Evolutionary conservation across 2,113 vertebrate species (phyloP).

Genomic region (Pampusana beccarii): DNA sequence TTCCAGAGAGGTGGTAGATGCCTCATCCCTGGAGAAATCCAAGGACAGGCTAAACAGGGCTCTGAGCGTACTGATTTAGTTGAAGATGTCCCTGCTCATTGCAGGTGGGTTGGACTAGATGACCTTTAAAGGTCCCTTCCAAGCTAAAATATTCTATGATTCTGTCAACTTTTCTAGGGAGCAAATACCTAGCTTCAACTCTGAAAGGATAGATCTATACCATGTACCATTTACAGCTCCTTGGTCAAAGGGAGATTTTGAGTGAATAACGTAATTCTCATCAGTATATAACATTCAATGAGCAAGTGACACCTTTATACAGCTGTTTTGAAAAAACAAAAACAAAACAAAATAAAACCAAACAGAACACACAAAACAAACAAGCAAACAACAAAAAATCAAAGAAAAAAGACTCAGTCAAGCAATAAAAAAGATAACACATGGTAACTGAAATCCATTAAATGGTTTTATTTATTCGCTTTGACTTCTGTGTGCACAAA

Average conservation of each 20-base stretch:
- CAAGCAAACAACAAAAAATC: background rate
- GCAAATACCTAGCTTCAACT: background rate
- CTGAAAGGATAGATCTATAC: background rate
- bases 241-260: background rate
- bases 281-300: background rate
- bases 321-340: background rate
- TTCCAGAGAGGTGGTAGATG: too few species aligned
- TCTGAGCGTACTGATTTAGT: too few species aligned
- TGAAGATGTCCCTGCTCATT: too few species aligned
- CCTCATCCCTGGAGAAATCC: too few species aligned
- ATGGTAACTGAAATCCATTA: background rate
- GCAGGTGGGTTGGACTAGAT: too few species aligned
- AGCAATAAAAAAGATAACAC: background rate
- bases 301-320: background rate
- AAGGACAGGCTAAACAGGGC: too few species aligned
- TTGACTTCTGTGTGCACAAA: background rate
- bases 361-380: background rate
- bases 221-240: fast-evolving
- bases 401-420: fast-evolving
- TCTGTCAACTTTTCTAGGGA: background rate
- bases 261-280: background rate
- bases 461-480: background rate
- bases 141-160: too few species aligned
- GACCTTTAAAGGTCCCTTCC: too few species aligned
- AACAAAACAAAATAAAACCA: too few species aligned